A percentile compares a stretch with the other conserved stretches of the same genome.
phyloP scores from a whole-genome alignment of 1,140 invertebrate genomes.

The Rhopalosiphum padi region DNA sequence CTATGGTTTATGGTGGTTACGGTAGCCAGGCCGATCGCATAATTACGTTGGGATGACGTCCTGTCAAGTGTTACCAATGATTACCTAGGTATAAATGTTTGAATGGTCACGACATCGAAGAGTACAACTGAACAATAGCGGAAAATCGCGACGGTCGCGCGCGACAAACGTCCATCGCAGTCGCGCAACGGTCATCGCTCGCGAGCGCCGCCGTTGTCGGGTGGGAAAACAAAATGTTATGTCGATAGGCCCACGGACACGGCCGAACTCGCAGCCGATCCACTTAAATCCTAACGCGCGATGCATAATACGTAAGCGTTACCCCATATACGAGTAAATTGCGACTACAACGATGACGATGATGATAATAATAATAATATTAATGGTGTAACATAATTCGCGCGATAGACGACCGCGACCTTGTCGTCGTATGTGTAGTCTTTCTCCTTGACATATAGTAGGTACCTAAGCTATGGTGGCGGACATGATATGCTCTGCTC shows the following conservation, averaged over 20 bases:
- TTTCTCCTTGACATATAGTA: constrained; percentile 40
- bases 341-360: not conserved
- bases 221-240: not conserved
- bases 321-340: not conserved
- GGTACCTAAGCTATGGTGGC: not conserved
- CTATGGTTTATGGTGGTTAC: not conserved
- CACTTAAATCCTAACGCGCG: not conserved
- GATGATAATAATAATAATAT: not conserved
- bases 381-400: not conserved
- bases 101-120: not conserved
- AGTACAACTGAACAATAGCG: not conserved
- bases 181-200: not conserved
- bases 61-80: not conserved
- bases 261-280: not conserved
- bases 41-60: not conserved
- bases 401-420: constrained; percentile 21
- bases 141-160: not conserved
- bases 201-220: not conserved
- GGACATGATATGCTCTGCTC: not conserved
- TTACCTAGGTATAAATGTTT: not conserved
- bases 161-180: not conserved
- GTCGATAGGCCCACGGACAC: not conserved
- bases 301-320: not conserved
- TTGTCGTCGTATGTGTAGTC: not conserved
- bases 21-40: not conserved